Conservation (phyloP, 2,113 vertebrate genomes). For the Azemiops feae region DNA sequence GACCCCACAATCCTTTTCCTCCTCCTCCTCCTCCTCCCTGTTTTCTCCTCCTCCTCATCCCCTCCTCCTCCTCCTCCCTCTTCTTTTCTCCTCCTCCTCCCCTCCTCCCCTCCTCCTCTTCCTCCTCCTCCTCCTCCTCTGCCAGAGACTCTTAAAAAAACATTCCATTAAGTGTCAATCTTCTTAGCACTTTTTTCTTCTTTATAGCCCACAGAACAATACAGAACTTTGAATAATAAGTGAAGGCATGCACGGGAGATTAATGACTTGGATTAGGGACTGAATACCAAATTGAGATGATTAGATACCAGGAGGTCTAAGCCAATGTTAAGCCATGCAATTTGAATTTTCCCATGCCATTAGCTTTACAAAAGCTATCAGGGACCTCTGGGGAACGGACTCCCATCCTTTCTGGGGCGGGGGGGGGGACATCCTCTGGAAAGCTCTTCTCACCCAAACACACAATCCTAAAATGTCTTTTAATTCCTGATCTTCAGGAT, state of each 20-base stretch:
- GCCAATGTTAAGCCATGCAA: background rate
- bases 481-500: background rate
- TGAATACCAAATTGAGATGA: background rate
- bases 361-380: background rate
- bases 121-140: background rate
- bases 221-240: background rate
- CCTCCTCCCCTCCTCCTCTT: rapidly evolving
- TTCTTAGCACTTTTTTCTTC: background rate
- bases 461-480: background rate
- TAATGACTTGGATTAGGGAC: background rate
- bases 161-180: background rate
- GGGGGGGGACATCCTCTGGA: background rate
- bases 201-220: background rate
- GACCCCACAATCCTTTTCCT: too few relatives aligned
- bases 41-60: rapidly evolving
- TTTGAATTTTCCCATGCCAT: background rate
- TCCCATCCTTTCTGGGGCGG: background rate
- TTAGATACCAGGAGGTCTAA: background rate
- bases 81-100: rapidly evolving
- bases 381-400: background rate
- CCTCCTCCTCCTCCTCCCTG: too few relatives aligned
- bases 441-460: background rate
- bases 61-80: too few relatives aligned
- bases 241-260: background rate
- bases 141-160: background rate